Percentiles rank a stretch among this genome's conserved stretches.
phyloP scores from a whole-genome alignment of 2,797 vertebrate species.

The Dendrocincla tyrannina region DNA sequence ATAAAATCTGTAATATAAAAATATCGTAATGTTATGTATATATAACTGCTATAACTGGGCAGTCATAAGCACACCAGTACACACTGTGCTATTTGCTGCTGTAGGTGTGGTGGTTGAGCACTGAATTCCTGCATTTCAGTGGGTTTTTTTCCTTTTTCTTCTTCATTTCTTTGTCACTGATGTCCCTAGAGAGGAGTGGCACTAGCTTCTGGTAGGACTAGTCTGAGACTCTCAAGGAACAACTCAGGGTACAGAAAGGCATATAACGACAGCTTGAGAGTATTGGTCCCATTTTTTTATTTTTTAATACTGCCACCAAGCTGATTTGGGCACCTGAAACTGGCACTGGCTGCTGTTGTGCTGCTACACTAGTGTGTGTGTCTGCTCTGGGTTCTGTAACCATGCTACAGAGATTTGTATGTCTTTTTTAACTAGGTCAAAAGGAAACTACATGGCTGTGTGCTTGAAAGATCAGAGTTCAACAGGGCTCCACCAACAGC shows the following conservation, averaged over 20 bases:
- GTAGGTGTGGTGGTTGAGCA: rapidly evolving
- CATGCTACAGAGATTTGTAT: rapidly evolving
- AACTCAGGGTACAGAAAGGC: rapidly evolving
- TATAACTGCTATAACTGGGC: neutral
- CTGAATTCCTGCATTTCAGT: neutral
- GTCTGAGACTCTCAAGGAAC: neutral
- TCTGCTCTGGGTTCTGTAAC: neutral
- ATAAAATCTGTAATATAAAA: neutral
- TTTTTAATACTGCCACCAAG: neutral
- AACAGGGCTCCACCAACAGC: conserved; percentile 73
- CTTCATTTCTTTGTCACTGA: neutral
- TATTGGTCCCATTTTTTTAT: neutral
- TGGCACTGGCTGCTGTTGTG: neutral
- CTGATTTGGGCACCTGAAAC: neutral
- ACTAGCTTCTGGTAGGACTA: neutral
- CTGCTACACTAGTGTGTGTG: rapidly evolving
- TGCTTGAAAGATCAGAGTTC: conserved; percentile 67
- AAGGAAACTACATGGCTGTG: conserved; percentile 78
- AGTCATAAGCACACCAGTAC: rapidly evolving
- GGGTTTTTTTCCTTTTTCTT: no score
- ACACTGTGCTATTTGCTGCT: neutral
- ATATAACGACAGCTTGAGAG: neutral
- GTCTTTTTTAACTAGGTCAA: conserved; percentile 52
- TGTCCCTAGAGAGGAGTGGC: neutral
- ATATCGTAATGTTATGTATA: rapidly evolving